These are phyloP conservation scores for Drosophila paulistorum DNA, from an alignment of 1,140 invertebrate species.

Conservation along the genomic window DNA sequence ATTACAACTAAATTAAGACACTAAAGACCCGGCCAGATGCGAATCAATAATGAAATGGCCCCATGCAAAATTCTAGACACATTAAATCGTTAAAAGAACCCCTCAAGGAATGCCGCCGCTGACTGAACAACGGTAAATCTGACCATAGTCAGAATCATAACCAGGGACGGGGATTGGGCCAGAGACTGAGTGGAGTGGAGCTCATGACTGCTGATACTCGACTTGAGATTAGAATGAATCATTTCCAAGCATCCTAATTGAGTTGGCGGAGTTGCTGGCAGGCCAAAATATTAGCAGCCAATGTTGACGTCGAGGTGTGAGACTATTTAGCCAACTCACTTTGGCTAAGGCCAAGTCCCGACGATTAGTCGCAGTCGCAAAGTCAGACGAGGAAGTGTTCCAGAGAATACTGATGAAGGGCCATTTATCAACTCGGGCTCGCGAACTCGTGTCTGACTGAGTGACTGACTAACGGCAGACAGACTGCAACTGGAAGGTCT, in stretches of 20 bases:
- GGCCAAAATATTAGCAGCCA: conserved; percentile 44
- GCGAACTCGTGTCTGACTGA: conserved; percentile 63
- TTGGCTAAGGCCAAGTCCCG: conserved; percentile 30
- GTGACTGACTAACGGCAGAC: conserved; percentile 41
- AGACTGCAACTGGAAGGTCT: conserved; percentile 21
- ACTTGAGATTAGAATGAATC: conserved; percentile 78
- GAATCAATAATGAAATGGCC: conserved; percentile 77
- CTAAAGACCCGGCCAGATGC: conserved; percentile 61
- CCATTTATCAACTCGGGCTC: conserved; percentile 58
- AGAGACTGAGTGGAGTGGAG: conserved; percentile 8
- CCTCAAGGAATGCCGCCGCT: conserved; percentile 50
- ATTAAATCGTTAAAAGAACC: conserved; percentile 61
- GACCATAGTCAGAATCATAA: neutral
- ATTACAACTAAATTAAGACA: conserved; percentile 70
- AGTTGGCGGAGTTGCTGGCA: conserved; percentile 62
- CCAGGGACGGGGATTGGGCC: neutral
- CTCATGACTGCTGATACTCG: conserved; percentile 76
- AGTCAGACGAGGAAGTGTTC: conserved; percentile 27
- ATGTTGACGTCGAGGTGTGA: conserved; percentile 38
- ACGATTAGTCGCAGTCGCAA: conserved; percentile 41
- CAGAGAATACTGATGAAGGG: conserved; percentile 51
- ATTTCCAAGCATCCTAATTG: conserved; percentile 77
- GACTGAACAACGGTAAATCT: conserved; percentile 63
- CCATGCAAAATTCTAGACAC: conserved; percentile 76
- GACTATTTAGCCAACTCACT: conserved; percentile 51